These are phyloP conservation scores for Rhea americana DNA, from an alignment of 2,113 vertebrate species.

Conservation along the genomic window DNA sequence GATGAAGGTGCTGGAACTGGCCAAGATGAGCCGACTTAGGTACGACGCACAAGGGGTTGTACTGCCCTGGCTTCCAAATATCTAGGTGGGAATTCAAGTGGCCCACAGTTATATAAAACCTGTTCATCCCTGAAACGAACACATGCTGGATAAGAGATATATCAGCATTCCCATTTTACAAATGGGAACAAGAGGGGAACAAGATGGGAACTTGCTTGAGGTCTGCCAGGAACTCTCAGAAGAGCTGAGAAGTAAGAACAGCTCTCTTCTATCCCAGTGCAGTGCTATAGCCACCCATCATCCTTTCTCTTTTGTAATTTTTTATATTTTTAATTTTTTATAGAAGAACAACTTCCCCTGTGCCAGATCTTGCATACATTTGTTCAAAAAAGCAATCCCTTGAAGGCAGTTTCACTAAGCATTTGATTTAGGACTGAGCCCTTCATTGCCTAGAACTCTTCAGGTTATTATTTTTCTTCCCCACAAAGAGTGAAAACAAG, in stretches of 20 bases:
- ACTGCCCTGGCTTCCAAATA: not conserved
- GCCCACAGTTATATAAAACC: not conserved
- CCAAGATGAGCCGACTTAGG: not conserved
- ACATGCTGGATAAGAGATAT: not conserved
- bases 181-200: rapidly evolving
- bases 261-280: not conserved
- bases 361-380: not conserved
- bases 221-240: not conserved
- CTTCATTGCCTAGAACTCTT: not conserved
- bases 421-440: not conserved
- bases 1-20: not conserved
- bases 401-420: not conserved
- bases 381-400: not conserved
- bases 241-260: not conserved
- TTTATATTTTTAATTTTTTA: not conserved
- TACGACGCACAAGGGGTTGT: not conserved
- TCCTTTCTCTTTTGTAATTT: not conserved
- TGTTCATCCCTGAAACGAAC: not conserved
- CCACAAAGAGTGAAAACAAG: not conserved
- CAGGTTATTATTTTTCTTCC: not conserved
- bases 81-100: not conserved
- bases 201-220: not conserved
- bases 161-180: not conserved
- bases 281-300: not conserved
- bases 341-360: not conserved